Percentiles rank a stretch among this genome's conserved stretches.
phyloP scores from a whole-genome alignment of 2,797 vertebrate species.

The Anabas testudineus region DNA sequence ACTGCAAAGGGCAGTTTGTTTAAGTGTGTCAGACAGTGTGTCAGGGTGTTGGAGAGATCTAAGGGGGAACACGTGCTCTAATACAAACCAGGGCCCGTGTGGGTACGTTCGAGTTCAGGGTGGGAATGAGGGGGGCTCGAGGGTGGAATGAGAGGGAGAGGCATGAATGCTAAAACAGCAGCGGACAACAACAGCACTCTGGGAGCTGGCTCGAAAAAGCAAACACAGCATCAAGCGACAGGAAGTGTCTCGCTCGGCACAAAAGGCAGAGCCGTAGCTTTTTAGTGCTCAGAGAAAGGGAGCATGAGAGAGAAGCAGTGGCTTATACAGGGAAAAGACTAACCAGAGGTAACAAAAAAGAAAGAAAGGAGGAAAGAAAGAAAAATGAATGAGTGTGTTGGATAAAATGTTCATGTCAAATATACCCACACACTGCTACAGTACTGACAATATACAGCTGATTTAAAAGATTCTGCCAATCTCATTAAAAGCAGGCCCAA shows the following conservation, averaged over 20 bases:
- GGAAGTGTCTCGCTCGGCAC: constrained; percentile 81
- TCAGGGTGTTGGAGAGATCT: constrained; percentile 27
- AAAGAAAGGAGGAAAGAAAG: background rate
- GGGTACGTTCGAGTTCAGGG: constrained; percentile 45
- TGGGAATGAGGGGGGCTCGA: constrained; percentile 23
- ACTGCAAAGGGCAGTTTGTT: constrained; percentile 26
- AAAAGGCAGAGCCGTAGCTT: constrained; percentile 73
- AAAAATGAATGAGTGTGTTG: constrained; percentile 24
- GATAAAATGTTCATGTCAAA: constrained; percentile 4
- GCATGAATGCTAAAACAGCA: constrained; percentile 83
- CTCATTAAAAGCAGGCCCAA: too few species aligned
- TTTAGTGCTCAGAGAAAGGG: constrained; percentile 60
- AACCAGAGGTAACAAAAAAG: constrained; percentile 9
- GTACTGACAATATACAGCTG: background rate
- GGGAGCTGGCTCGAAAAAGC: constrained; percentile 83
- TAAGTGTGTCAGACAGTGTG: background rate
- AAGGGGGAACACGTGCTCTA: constrained; percentile 26
- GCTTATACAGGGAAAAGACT: constrained; percentile 24
- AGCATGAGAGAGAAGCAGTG: constrained; percentile 45
- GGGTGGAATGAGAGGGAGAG: constrained; percentile 57
- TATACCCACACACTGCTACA: constrained; percentile 11
- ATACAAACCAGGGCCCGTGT: constrained; percentile 14
- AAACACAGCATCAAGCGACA: constrained; percentile 84
- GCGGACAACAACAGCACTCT: constrained; percentile 74
- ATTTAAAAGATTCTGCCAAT: too few species aligned